phyloP scores from a whole-genome alignment of 2,113 vertebrate species.

The Stegostoma tigrinum region DNA sequence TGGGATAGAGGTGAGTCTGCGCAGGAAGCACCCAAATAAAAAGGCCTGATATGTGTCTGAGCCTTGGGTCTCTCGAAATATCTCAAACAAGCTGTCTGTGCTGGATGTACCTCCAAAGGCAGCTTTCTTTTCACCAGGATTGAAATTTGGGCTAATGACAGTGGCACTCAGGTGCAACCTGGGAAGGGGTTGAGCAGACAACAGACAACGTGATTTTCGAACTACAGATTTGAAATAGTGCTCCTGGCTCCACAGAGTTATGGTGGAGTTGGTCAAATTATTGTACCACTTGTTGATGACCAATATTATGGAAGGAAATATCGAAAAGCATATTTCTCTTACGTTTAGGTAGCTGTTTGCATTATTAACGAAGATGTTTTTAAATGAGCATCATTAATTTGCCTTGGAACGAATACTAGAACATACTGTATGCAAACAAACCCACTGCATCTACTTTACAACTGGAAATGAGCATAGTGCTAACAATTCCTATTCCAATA shows the following conservation, averaged over 20 bases:
- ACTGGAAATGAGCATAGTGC: neutral
- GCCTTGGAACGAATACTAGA: neutral
- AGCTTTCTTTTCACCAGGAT: neutral
- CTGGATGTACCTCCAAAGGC: neutral
- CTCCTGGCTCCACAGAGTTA: neutral
- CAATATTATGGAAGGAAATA: neutral
- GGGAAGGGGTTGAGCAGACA: neutral
- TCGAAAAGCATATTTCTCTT: neutral
- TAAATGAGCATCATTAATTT: neutral
- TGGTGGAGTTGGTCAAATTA: neutral
- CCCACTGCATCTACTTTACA: neutral
- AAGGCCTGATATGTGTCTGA: neutral
- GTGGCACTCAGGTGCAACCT: neutral
- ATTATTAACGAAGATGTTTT: neutral
- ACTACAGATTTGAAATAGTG: neutral
- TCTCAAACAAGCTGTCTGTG: neutral
- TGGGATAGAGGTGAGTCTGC: neutral
- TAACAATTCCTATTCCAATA: neutral
- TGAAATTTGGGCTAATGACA: neutral
- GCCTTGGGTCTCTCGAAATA: neutral
- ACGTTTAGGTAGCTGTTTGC: neutral
- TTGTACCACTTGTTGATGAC: neutral
- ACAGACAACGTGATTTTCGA: neutral
- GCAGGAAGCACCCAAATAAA: neutral
- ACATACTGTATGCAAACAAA: neutral